Base-by-base conservation (phyloP, 2,888 invertebrate species). In the Corythucha ciliata region DNA sequence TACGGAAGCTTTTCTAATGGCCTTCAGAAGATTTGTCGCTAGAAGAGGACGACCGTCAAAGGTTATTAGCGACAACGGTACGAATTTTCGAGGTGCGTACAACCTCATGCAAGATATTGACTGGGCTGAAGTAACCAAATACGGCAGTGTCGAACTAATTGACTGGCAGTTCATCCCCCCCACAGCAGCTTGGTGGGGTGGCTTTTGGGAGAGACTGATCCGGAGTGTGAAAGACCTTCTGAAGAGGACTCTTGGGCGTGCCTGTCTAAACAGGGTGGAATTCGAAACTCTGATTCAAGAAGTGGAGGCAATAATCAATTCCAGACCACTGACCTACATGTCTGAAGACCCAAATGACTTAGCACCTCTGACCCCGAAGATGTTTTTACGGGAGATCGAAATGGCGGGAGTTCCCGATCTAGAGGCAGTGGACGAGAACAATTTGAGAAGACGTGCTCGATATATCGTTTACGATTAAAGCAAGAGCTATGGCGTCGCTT, bases 21-120 rank as follows among this genome's bases (percentile, higher is more conserved):
- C 46, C 5, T 47, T 47, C 5, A 21, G 47, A 10, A 14, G 47
- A 3, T 47, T 47, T 14, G 18, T 47, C 4, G 36, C 34, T 3
- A 25, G 36, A 7, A 10, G 47, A 58, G 65, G 68, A 3, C 51
- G 63, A 21, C 65, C 65, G 0, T 54, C 41, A 8, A 58, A 61
- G 4, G 62, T 69, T 1, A 66, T 62, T 40, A 62, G 62, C 21
- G 69, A 71, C 46, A 69, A 69, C 49, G 67, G 66, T 0, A 63
- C 63, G 0, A 67, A 68, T 55, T 70, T 71, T 56, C 54, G 61
- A 3, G 64, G 67, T 1, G 57, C 64, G 0, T 55, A 58, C 4
- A 68, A 64, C 56, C 64, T 71, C 12, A n/a, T 53, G 51, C 22
- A 57, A 55, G 16, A 16, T 55, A 1, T 47, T 2, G 25, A 47